These are phyloP conservation scores for Delphinapterus leucas DNA, from an alignment of 2,113 vertebrate genomes.

Conservation along the genomic window DNA sequence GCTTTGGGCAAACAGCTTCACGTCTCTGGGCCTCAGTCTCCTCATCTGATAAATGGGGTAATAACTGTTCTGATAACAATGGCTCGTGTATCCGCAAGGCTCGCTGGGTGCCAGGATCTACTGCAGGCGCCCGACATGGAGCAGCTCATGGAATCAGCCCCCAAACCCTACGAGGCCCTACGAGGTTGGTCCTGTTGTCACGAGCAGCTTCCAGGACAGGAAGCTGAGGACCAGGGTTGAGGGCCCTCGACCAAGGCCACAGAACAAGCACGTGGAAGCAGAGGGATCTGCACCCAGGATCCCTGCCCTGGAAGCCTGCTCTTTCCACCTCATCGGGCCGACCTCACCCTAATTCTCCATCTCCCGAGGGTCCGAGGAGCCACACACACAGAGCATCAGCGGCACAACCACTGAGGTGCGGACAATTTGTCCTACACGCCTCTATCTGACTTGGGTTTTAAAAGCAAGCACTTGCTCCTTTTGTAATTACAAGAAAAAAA, in stretches of 20 bases:
- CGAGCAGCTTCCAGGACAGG: too few relatives aligned
- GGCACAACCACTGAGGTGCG: neutral
- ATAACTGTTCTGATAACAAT: neutral
- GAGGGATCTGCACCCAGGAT: accelerated
- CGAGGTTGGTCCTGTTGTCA: too few relatives aligned
- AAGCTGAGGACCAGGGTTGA: neutral
- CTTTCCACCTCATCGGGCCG: neutral
- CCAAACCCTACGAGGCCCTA: neutral
- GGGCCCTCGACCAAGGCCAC: accelerated
- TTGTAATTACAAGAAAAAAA: neutral
- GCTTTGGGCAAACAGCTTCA: neutral
- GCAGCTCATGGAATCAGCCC: neutral
- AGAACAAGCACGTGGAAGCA: accelerated
- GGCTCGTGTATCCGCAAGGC: accelerated
- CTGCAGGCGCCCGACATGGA: accelerated
- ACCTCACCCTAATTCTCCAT: neutral
- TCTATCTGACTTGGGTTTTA: neutral
- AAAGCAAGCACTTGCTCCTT: neutral
- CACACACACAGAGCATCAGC: neutral
- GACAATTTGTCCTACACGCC: too few relatives aligned
- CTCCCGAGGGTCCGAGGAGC: neutral
- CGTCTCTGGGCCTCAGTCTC: neutral
- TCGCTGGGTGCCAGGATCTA: accelerated
- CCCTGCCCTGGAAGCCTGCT: neutral
- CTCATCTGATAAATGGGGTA: neutral